Evolutionary conservation across 2,113 vertebrate species (phyloP).

Genomic region (Pollimyrus isidori): DNA sequence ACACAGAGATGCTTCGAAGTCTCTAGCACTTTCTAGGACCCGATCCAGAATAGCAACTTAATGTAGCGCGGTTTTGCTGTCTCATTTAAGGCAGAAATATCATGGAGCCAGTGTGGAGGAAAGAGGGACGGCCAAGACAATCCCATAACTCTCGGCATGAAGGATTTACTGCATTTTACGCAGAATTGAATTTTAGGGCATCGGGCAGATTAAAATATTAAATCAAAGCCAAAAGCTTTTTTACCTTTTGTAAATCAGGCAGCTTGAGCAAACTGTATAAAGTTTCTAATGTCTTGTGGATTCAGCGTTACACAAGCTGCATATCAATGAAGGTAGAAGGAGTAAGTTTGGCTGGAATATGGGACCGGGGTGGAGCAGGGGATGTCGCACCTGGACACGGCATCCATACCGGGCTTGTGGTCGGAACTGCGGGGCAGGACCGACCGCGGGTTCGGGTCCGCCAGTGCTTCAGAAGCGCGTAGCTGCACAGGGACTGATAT

Average conservation of each 20-base stretch:
- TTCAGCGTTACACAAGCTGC: background rate
- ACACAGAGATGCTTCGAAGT: background rate
- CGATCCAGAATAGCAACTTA: background rate
- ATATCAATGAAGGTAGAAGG: slow-evolving; percentile 20
- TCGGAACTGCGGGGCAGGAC: background rate
- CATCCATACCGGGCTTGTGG: background rate
- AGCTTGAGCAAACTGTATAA: slow-evolving; percentile 14
- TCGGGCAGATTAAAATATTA: slow-evolving; percentile 31
- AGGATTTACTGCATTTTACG: slow-evolving; percentile 24
- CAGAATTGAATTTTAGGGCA: slow-evolving; percentile 28
- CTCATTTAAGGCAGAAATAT: slow-evolving; percentile 3
- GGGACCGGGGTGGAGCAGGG: background rate
- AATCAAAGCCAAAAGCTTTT: slow-evolving; percentile 24
- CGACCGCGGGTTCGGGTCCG: background rate
- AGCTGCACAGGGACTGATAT: no score
- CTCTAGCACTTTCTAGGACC: background rate
- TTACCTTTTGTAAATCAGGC: slow-evolving; percentile 22
- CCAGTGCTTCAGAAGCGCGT: background rate
- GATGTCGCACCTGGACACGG: background rate
- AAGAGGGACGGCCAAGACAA: background rate
- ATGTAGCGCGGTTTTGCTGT: background rate
- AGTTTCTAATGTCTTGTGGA: slow-evolving; percentile 13
- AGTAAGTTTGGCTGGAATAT: background rate
- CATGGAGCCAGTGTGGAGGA: slow-evolving; percentile 2
- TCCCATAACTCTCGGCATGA: slow-evolving; percentile 19